Percentiles rank a stretch among this genome's conserved stretches.
phyloP scores from a whole-genome alignment of 2,113 vertebrate genomes.

The Tragelaphus strepsiceros region DNA sequence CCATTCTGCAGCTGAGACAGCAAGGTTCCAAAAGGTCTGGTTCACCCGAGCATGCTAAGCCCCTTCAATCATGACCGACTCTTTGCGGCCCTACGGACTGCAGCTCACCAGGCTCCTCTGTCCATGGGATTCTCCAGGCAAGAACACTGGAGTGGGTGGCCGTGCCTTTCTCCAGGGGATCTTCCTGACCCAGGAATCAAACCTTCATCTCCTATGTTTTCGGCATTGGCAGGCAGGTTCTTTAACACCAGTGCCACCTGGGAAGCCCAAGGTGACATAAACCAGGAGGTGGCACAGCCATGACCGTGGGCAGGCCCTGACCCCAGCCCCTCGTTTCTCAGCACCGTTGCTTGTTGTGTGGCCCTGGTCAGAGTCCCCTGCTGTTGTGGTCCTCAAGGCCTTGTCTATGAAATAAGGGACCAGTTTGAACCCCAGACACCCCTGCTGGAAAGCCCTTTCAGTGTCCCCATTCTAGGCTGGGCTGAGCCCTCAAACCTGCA shows the following conservation, averaged over 20 bases:
- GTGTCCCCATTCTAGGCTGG: background rate
- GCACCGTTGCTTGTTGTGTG: background rate
- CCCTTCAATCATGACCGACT: background rate
- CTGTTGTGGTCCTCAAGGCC: background rate
- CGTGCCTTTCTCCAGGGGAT: background rate
- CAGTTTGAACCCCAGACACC: background rate
- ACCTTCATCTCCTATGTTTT: background rate
- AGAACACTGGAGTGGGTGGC: background rate
- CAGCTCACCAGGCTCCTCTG: background rate
- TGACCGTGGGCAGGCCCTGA: accelerated
- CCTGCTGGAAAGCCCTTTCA: background rate
- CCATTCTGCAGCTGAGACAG: background rate
- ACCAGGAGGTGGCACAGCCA: background rate
- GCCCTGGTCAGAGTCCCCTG: background rate
- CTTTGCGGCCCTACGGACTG: background rate
- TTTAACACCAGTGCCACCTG: background rate
- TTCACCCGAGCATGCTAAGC: background rate
- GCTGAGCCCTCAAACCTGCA: background rate
- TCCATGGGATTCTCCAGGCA: background rate
- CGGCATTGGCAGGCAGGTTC: background rate
- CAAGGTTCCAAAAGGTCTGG: background rate
- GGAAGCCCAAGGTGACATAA: background rate
- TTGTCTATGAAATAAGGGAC: background rate
- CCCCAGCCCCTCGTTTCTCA: background rate
- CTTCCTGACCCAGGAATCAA: background rate